Conservation (phyloP, 2,888 invertebrate species). For the Trichopoda pennipes region DNA sequence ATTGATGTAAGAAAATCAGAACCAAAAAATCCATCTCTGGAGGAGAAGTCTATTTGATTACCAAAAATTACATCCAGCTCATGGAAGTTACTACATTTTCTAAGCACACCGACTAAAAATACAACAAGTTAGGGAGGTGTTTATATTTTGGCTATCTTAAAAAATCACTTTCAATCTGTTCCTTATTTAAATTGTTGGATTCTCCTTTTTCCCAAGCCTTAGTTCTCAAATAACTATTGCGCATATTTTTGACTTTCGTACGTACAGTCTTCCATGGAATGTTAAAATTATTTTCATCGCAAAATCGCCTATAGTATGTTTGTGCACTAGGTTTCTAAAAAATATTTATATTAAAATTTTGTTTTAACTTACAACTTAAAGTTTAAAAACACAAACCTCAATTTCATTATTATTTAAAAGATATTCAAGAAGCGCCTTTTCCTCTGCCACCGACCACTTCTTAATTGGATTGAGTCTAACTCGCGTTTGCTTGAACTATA, state of each 20-base stretch:
- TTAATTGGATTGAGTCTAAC: constrained; percentile 9
- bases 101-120: not conserved
- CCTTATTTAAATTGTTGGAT: not conserved
- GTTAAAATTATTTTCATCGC: not conserved
- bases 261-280: constrained; percentile 20
- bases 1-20: not conserved
- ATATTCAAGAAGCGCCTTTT: constrained; percentile 17
- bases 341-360: no score
- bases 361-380: no score
- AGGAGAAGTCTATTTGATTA: not conserved
- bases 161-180: not conserved
- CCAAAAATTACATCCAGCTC: not conserved
- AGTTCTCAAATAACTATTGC: constrained; percentile 1
- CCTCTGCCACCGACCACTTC: constrained; percentile 12
- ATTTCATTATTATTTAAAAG: constrained; percentile 2
- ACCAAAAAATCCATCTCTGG: not conserved
- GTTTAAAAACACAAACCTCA: constrained; percentile 5
- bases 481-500: constrained; percentile 3
- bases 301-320: constrained; percentile 8
- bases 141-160: not conserved
- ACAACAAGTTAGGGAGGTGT: not conserved
- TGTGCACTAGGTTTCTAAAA: not conserved
- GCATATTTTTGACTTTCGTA: constrained; percentile 28
- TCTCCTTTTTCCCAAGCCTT: constrained; percentile 10
- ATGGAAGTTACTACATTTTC: constrained; percentile 9